Conservation (phyloP, 2,113 vertebrate genomes). For the Gallinago media region DNA sequence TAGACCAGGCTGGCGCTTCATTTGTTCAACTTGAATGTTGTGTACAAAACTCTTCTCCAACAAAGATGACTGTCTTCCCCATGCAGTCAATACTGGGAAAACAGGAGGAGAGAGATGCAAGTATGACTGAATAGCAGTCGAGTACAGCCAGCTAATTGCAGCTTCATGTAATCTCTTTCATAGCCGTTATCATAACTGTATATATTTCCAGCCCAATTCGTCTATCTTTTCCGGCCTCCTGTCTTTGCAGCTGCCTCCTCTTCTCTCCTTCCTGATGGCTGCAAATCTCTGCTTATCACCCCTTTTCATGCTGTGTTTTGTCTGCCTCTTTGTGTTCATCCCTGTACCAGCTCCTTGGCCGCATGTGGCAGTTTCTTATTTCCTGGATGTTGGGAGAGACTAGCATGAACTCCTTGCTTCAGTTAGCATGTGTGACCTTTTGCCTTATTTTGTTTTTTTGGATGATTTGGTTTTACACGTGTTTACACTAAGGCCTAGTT, state of each 20-base stretch:
- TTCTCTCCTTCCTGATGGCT: slow-evolving; percentile 67
- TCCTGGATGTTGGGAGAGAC: slow-evolving; percentile 37
- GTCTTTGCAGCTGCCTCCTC: slow-evolving; percentile 77
- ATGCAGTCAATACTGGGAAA: neutral
- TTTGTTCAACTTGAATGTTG: neutral
- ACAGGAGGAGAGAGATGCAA: slow-evolving; percentile 34
- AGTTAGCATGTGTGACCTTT: slow-evolving; percentile 57
- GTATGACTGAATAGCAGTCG: slow-evolving; percentile 21
- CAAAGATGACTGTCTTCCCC: slow-evolving; percentile 22
- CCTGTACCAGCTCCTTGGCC: slow-evolving; percentile 43
- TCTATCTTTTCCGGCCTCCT: slow-evolving; percentile 63
- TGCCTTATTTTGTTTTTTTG: slow-evolving; percentile 64
- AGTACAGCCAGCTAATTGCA: slow-evolving; percentile 43
- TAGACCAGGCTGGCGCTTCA: neutral
- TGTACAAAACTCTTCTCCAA: neutral
- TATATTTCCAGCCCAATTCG: slow-evolving; percentile 70
- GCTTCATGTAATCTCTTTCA: slow-evolving; percentile 51
- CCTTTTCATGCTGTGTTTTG: slow-evolving; percentile 76
- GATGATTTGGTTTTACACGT: slow-evolving; percentile 70
- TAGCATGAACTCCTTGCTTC: slow-evolving; percentile 23
- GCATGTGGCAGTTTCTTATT: slow-evolving; percentile 4
- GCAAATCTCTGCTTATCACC: slow-evolving; percentile 77
- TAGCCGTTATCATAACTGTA: slow-evolving; percentile 13
- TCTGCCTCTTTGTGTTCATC: slow-evolving; percentile 66
- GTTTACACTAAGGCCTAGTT: slow-evolving; percentile 62